Percentiles rank a stretch among this genome's conserved stretches.
Conservation (phyloP, 2,113 vertebrate species). For the Neotoma lepida region DNA sequence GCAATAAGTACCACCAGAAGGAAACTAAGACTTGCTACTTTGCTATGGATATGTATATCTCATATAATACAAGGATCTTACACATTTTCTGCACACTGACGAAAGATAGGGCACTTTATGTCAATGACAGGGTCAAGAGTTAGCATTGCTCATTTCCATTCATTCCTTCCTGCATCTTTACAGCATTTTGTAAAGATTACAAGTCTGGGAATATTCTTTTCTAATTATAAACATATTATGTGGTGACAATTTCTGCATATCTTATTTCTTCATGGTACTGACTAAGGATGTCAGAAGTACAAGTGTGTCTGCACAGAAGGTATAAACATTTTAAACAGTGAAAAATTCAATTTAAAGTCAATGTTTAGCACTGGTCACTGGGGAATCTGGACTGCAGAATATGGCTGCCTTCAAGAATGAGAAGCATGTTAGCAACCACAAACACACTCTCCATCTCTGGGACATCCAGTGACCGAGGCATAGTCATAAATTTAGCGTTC, state of each 20-base stretch:
- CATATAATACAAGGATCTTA: background rate
- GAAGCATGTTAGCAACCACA: slow-evolving; percentile 25
- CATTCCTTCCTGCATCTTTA: background rate
- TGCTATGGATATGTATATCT: no score
- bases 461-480: background rate
- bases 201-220: background rate
- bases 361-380: background rate
- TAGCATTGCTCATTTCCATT: background rate
- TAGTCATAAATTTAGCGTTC: slow-evolving; percentile 66
- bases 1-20: background rate
- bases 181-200: background rate
- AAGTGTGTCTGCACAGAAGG: background rate
- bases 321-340: slow-evolving; percentile 36
- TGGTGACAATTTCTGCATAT: background rate
- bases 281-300: background rate
- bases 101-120: background rate
- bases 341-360: slow-evolving; percentile 4
- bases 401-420: background rate
- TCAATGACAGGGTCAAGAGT: background rate
- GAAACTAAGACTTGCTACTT: background rate
- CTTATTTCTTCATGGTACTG: background rate
- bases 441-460: background rate
- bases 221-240: background rate
- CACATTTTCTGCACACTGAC: background rate
- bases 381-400: slow-evolving; percentile 18